These are phyloP conservation scores for Notiomystis cincta DNA, from an alignment of 2,113 vertebrate genomes.

Conservation along the genomic window DNA sequence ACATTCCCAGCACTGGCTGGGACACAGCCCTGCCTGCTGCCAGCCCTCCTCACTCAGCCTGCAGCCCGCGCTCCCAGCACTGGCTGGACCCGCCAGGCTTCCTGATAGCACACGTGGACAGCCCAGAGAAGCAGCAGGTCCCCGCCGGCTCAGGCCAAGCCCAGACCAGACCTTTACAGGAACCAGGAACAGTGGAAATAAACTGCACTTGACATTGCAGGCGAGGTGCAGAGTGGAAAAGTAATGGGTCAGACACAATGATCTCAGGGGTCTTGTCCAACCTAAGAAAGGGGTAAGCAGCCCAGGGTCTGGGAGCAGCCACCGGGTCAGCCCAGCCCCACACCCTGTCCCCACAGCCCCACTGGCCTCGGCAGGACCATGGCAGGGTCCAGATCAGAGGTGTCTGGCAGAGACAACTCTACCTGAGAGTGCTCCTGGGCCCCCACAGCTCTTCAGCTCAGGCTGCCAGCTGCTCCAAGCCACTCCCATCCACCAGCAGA, in stretches of 20 bases:
- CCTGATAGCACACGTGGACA: too few relatives aligned
- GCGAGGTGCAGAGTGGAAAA: rapidly evolving
- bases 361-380: not conserved
- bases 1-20: not conserved
- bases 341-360: not conserved
- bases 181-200: not conserved
- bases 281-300: not conserved
- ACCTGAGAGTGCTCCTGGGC: not conserved
- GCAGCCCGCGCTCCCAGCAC: not conserved
- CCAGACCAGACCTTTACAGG: not conserved
- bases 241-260: not conserved
- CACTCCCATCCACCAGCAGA: not conserved
- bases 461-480: not conserved
- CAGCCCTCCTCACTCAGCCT: not conserved
- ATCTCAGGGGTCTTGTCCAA: not conserved
- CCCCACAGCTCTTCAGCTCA: not conserved
- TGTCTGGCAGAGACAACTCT: not conserved
- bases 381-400: not conserved
- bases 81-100: not conserved
- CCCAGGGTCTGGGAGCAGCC: not conserved
- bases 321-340: not conserved
- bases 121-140: not conserved
- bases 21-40: not conserved
- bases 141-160: rapidly evolving
- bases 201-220: not conserved